Evolutionary conservation across 2,797 vertebrate species (phyloP).

Genomic region (Darevskia nairensis): DNA sequence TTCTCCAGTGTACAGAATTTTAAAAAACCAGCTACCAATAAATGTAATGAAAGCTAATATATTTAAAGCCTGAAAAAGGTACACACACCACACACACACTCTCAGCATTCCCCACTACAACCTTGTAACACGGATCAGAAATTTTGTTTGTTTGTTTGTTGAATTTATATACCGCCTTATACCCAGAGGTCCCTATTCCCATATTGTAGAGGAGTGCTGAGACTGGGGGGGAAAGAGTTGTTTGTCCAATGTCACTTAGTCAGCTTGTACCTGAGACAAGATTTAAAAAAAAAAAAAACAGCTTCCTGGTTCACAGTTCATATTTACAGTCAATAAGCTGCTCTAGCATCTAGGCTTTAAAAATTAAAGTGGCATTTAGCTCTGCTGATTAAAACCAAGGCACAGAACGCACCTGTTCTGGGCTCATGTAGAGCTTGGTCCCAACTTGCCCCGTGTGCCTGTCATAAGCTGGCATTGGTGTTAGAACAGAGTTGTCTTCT

Average conservation of each 20-base stretch:
- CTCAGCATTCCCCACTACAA: neutral
- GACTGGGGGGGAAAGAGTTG: neutral
- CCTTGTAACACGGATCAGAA: neutral
- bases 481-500: constrained; percentile 87
- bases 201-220: neutral
- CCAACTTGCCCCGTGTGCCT: constrained; percentile 98
- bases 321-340: neutral
- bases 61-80: neutral
- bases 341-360: neutral
- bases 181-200: neutral
- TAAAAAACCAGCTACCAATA: too few species aligned
- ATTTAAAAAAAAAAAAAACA: neutral
- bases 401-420: constrained; percentile 89
- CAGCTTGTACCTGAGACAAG: neutral
- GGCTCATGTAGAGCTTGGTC: constrained; percentile 99
- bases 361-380: neutral
- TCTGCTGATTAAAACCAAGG: neutral
- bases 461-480: constrained; percentile 92
- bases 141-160: too few species aligned
- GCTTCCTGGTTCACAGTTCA: neutral
- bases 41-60: too few species aligned
- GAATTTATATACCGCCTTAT: too few species aligned
- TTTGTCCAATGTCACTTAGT: neutral
- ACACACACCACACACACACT: too few species aligned
- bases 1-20: too few species aligned